Base-by-base conservation (phyloP, 2,888 invertebrate genomes). In the Epirrhoe alternata region DNA sequence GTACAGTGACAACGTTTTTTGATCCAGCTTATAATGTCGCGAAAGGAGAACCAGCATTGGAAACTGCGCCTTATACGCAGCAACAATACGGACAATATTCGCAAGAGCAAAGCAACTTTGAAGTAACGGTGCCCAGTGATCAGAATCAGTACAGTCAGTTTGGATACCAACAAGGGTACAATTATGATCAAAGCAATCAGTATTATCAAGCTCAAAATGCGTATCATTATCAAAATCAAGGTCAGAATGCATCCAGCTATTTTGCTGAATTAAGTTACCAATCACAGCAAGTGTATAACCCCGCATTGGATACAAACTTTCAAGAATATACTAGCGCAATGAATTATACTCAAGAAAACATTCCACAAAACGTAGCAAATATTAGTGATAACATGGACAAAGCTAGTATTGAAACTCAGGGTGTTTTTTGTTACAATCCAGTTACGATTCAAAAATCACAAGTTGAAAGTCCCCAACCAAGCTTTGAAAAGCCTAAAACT, bases 1-100 rank as follows among this genome's bases (percentile, higher is more conserved):
- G 83, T 75, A 89, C 82, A 4, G 92, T 94, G 3, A 92, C 93
- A 0, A 92, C 90, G 0, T 93, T 94, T 73, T 94, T 94, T 53
- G 93, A 93, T 78, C 93, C 93, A 0, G 83, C 81, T 60, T 92
- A 87, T 64, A 91, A 90, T 76, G 81, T 82, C n/a, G 68, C 70
- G 12, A 85, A 83, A 75, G 74, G 77, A 6, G 69, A 74, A 6
- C 38, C 58, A 54, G 51, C 65, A 42, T 75, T 77, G 45, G 77
- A 79, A 61, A 77, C 65, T 76, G 56, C 55, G 2, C 63, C 78
- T 66, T 77, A 77, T 73, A 62, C 71, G 12, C 75, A 64, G 31
- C 71, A 71, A 53, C 75, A 68, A 69, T 73, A 68, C 16, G 72
- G 72, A 47, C 71, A 74, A 58, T 66, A 73, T 47, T 38, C 70